Evolutionary conservation across 2,797 vertebrate genomes (phyloP).

Genomic region (Cichlasoma orientale): DNA sequence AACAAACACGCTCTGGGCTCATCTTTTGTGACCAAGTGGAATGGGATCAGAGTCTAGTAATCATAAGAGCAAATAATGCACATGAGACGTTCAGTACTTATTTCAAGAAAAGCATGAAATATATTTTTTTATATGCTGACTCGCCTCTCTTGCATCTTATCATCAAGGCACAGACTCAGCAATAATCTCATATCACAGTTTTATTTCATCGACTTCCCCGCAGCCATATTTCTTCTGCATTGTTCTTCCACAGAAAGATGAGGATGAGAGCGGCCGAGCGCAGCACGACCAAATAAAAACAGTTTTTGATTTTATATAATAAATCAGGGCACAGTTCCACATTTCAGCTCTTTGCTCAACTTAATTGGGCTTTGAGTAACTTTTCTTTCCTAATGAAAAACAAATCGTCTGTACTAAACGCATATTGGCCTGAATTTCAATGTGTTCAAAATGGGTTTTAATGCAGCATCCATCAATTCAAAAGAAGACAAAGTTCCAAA

Average conservation of each 20-base stretch:
- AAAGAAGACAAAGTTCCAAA: too few relatives aligned
- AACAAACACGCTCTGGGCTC: not conserved
- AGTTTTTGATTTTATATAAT: not conserved
- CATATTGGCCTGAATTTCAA: not conserved
- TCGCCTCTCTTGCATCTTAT: conserved; percentile 27
- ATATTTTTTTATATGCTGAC: not conserved
- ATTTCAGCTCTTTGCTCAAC: not conserved
- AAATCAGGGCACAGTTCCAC: not conserved
- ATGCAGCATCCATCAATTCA: too few relatives aligned
- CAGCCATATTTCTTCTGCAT: not conserved
- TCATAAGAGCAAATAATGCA: conserved; percentile 36
- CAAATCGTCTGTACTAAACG: too few relatives aligned
- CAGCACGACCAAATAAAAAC: not conserved
- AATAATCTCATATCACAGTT: not conserved
- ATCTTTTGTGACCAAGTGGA: conserved; percentile 15
- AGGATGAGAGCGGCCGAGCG: not conserved
- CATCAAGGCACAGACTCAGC: conserved; percentile 12
- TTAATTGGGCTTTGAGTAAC: not conserved
- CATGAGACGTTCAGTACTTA: not conserved
- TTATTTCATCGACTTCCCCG: not conserved
- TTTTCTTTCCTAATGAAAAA: not conserved
- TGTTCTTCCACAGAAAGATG: not conserved
- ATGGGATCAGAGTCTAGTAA: not conserved
- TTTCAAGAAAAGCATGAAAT: conserved; percentile 15
- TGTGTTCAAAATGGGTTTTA: not conserved